These are phyloP conservation scores for Ylistrum balloti DNA, from an alignment of 1,140 invertebrate species.

Conservation along the genomic window DNA sequence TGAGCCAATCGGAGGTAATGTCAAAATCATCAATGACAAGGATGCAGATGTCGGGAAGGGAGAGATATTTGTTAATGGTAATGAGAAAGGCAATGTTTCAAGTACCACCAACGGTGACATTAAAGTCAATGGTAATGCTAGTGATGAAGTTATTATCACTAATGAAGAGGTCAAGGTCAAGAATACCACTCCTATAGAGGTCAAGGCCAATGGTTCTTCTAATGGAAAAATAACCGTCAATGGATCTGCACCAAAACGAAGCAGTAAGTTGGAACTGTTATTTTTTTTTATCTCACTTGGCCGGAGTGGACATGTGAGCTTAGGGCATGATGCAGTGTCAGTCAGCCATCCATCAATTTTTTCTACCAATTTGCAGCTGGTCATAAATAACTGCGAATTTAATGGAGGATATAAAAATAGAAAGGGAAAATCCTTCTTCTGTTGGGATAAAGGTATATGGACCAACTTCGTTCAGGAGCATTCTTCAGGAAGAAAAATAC, in stretches of 20 bases:
- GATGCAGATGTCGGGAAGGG: background rate
- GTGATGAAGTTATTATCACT: too few species aligned
- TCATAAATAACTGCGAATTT: too few species aligned
- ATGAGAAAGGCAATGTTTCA: background rate
- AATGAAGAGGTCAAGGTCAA: background rate
- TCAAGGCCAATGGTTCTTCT: background rate
- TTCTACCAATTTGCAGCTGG: too few species aligned
- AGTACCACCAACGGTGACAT: background rate
- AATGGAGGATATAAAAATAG: too few species aligned
- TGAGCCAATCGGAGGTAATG: background rate
- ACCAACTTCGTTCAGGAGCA: too few species aligned
- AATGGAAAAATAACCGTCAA: background rate
- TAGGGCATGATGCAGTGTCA: too few species aligned
- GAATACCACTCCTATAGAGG: background rate
- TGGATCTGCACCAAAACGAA: background rate
- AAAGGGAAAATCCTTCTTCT: too few species aligned
- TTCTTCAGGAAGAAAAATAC: too few species aligned
- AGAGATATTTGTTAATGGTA: background rate
- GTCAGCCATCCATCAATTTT: too few species aligned
- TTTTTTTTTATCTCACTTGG: too few species aligned
- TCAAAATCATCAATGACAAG: background rate
- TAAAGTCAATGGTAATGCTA: background rate
- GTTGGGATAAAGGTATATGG: too few species aligned
- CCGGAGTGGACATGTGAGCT: too few species aligned
- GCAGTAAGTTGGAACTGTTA: background rate